phyloP scores from a whole-genome alignment of 64 coral and sea anemone genomes.

The Montipora efflorescens region DNA sequence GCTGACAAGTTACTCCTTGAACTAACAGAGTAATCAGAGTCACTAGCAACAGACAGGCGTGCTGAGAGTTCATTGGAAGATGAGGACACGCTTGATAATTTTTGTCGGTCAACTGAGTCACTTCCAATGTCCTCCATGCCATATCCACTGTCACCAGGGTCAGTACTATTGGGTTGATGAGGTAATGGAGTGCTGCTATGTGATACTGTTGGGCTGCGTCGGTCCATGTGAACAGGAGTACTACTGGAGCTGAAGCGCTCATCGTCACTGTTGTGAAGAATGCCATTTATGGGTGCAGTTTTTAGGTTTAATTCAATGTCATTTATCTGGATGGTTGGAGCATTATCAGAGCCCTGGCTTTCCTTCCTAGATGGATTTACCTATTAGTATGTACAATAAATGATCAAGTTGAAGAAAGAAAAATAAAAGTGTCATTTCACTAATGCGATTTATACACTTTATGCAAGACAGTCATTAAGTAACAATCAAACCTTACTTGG shows the following conservation, averaged over 20 bases:
- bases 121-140: constrained; percentile 77
- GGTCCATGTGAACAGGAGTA: constrained; percentile 76
- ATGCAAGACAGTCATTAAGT: too few species aligned
- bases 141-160: constrained; percentile 79
- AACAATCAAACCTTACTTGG: not conserved
- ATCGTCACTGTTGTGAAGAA: constrained; percentile 43
- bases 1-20: constrained; percentile 46
- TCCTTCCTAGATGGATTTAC: not conserved
- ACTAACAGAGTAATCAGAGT: constrained; percentile 41
- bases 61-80: constrained; percentile 38
- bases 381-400: not conserved
- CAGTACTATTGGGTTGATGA: constrained; percentile 17
- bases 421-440: not conserved
- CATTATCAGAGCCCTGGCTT: constrained; percentile 1
- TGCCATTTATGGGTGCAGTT: constrained; percentile 21
- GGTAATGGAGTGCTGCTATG: constrained; percentile 31
- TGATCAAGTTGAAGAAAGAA: not conserved
- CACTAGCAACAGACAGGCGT: constrained; percentile 45
- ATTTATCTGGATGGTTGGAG: constrained; percentile 75
- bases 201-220: constrained; percentile 46
- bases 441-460: too few species aligned
- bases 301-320: constrained; percentile 66
- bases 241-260: constrained; percentile 72
- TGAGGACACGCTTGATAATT: constrained; percentile 32
- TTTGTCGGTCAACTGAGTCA: constrained; percentile 44